These are phyloP conservation scores for Melieria omissa DNA, from an alignment of 2,888 invertebrate species.

Conservation along the genomic window DNA sequence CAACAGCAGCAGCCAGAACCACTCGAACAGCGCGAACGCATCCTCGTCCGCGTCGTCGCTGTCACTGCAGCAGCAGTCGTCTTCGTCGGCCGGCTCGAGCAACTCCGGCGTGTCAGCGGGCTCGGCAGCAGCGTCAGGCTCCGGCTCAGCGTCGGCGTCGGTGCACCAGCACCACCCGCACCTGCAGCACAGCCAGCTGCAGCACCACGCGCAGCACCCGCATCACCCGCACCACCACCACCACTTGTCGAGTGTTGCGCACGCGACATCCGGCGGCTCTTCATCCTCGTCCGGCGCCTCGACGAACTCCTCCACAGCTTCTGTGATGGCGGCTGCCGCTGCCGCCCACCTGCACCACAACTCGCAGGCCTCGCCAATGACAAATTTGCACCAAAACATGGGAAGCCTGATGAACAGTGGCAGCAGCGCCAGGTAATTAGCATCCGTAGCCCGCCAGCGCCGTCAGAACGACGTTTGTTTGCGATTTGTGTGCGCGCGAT, in stretches of 20 bases:
- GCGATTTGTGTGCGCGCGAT: conserved; percentile 5
- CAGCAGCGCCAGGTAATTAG: conserved; percentile 64
- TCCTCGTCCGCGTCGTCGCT: conserved; percentile 29
- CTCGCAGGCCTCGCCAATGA: conserved; percentile 64
- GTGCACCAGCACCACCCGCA: conserved; percentile 48
- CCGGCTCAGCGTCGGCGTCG: conserved; percentile 41
- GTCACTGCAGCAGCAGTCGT: conserved; percentile 39
- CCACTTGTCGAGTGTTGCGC: conserved; percentile 41
- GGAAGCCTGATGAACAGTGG: conserved; percentile 67
- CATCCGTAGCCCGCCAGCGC: not conserved
- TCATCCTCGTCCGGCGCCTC: conserved; percentile 56
- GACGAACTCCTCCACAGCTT: conserved; percentile 51
- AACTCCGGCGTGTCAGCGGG: conserved; percentile 39
- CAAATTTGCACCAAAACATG: conserved; percentile 66
- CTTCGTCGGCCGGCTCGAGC: conserved; percentile 30
- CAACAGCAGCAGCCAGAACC: conserved; percentile 43
- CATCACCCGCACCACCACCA: conserved; percentile 43
- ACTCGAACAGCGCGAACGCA: not conserved
- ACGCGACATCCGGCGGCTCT: conserved; percentile 20
- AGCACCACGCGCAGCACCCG: conserved; percentile 40
- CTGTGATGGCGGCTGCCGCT: conserved; percentile 61
- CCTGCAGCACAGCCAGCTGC: conserved; percentile 45
- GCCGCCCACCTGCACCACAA: conserved; percentile 63
- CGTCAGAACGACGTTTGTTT: conserved; percentile 3
- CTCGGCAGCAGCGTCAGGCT: conserved; percentile 43